phyloP scores from a whole-genome alignment of 2,888 invertebrate genomes.

The Eupeodes latifasciatus region DNA sequence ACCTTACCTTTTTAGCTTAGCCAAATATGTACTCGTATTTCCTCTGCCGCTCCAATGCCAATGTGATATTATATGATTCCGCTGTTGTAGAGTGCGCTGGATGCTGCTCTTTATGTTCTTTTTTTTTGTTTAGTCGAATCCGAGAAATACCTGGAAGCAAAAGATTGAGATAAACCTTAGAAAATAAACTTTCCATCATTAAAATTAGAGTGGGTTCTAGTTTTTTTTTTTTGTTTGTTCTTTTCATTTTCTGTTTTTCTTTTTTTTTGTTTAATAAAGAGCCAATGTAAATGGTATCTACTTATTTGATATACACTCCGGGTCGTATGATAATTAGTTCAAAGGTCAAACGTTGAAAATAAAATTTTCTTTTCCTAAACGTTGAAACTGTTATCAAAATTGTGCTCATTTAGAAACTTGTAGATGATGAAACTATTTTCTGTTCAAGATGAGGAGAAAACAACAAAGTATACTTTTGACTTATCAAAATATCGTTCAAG shows the following conservation, averaged over 20 bases:
- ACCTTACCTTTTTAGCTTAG: constrained; percentile 71
- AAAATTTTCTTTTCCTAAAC: no score
- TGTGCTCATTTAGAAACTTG: no score
- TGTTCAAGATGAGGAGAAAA: no score
- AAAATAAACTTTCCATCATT: constrained; percentile 74
- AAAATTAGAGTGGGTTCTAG: constrained; percentile 73
- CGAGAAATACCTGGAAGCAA: constrained; percentile 72
- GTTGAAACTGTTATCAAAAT: no score
- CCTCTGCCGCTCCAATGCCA: constrained; percentile 13
- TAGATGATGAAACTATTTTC: no score
- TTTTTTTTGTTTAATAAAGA: constrained; percentile 14
- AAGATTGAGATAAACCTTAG: constrained; percentile 74
- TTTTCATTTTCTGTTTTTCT: constrained; percentile 23
- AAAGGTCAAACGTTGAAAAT: no score
- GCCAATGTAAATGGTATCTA: constrained; percentile 14
- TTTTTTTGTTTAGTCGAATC: constrained; percentile 50
- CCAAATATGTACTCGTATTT: constrained; percentile 51
- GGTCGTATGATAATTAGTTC: background rate
- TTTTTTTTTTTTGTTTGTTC: constrained; percentile 54
- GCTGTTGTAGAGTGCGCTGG: background rate
- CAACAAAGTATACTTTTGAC: no score
- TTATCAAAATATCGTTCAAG: no score
- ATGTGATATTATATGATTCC: constrained; percentile 40
- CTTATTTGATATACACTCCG: background rate
- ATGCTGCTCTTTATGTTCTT: constrained; percentile 7